Conservation (phyloP, 2,113 vertebrate species). For the Vulpes vulpes region DNA sequence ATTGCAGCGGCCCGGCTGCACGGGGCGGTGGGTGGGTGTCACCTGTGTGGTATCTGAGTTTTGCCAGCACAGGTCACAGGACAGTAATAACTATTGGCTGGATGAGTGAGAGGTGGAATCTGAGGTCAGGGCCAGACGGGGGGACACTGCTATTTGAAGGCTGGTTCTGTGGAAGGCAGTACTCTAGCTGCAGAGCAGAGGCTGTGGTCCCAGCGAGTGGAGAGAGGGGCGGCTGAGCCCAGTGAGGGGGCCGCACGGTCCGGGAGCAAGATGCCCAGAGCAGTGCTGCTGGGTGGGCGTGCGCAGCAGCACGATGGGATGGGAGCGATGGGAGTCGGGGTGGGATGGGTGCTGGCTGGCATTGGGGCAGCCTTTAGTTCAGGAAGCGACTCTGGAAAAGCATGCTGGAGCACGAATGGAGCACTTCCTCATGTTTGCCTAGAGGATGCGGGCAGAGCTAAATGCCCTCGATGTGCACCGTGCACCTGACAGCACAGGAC, state of each 20-base stretch:
- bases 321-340: too few relatives aligned
- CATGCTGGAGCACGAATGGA: rapidly evolving
- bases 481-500: background rate
- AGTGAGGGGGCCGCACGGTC: background rate
- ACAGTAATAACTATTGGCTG: background rate
- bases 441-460: rapidly evolving
- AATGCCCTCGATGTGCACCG: rapidly evolving
- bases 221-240: background rate
- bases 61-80: too few relatives aligned
- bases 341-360: background rate
- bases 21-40: background rate
- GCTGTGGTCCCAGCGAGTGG: rapidly evolving
- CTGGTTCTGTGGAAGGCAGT: background rate
- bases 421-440: too few relatives aligned
- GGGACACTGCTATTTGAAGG: background rate
- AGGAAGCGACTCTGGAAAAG: background rate
- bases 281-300: background rate
- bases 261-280: too few relatives aligned
- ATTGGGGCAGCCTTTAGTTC: background rate
- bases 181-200: background rate
- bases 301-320: too few relatives aligned
- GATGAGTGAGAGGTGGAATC: background rate
- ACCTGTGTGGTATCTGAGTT: too few relatives aligned
- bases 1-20: rapidly evolving
- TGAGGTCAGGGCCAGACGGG: background rate